Base-by-base conservation (phyloP, 1,140 invertebrate genomes). In the Halotydeus destructor region DNA sequence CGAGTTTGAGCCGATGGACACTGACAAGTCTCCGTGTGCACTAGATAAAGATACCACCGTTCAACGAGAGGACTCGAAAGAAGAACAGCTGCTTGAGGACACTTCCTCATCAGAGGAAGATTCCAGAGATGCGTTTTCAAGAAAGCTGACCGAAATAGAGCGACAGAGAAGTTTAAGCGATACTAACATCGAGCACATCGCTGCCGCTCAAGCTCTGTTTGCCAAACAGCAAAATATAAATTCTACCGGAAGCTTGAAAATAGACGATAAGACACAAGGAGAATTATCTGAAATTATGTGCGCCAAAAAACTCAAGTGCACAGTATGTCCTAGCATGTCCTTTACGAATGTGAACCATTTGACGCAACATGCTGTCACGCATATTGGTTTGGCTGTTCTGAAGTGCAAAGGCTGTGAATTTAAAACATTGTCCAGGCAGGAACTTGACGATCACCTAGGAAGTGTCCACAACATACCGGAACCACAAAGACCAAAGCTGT, bases 321-420 rank as follows among this genome's bases (percentile, higher is more conserved):
- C 3, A 25, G 4, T 25, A 25, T 23, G 8, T 23, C 9, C 23
- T 14, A 6, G 5, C 28, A n/a, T 23, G 28, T 16, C 9, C 19
- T 21, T 39, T 25, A 23, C 18, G 16, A 16, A 12, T 16, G 11
- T 39, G 8, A 21, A 25, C 24, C 16, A 25, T 23, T 39, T 39
- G 18, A 21, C 14, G 4, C 38, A 39, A 39, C 38, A 39, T 25
- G 6, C 23, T 3, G 23, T 39, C 23, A 25, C 3, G 12, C 38
- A 39, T 14, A 25, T 25, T 3, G 38, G 38, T 9, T 39, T 27
- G 14, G 24, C 14, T 8, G 18, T 39, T 9, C 19, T 24, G 8
- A 39, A 39, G 18, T 39, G 38, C 28, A 21, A 39, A 14, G 23
- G 23, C 25, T 39, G 38, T 39, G 19, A 23, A 9, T 39, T 27